Conservation (phyloP, 2,888 invertebrate species). For the Saturnia japonica region DNA sequence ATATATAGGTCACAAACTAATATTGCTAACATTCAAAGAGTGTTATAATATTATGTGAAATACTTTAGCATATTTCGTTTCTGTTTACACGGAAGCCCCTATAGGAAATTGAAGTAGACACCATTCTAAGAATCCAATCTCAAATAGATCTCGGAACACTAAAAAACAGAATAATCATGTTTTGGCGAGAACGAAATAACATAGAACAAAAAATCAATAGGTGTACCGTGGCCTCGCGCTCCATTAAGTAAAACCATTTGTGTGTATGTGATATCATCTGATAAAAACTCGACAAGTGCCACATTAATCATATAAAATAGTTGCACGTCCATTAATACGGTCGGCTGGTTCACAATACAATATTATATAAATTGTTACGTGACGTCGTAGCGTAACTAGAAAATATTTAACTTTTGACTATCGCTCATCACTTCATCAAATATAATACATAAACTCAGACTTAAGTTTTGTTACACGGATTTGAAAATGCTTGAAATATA, state of each 20-base stretch:
- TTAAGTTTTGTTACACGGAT: neutral
- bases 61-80: constrained; percentile 5
- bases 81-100: constrained; percentile 19
- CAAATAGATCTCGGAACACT: constrained; percentile 17
- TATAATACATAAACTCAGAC: neutral
- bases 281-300: constrained; percentile 43
- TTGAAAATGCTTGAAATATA: neutral
- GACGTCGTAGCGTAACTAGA: neutral
- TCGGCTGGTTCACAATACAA: constrained; percentile 32
- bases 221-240: constrained; percentile 47
- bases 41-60: too few relatives aligned
- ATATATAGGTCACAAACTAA: neutral
- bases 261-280: constrained; percentile 50
- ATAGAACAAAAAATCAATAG: constrained; percentile 50
- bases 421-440: neutral
- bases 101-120: constrained; percentile 9
- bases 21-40: neutral
- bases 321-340: constrained; percentile 39
- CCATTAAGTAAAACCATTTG: constrained; percentile 46
- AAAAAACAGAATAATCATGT: constrained; percentile 38
- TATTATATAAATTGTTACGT: constrained; percentile 16
- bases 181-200: constrained; percentile 38
- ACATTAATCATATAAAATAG: constrained; percentile 49
- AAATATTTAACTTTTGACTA: constrained; percentile 2
- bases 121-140: constrained; percentile 14